Evolutionary conservation across 2,888 invertebrate genomes (phyloP).

Genomic region (Marronus borbonicus): DNA sequence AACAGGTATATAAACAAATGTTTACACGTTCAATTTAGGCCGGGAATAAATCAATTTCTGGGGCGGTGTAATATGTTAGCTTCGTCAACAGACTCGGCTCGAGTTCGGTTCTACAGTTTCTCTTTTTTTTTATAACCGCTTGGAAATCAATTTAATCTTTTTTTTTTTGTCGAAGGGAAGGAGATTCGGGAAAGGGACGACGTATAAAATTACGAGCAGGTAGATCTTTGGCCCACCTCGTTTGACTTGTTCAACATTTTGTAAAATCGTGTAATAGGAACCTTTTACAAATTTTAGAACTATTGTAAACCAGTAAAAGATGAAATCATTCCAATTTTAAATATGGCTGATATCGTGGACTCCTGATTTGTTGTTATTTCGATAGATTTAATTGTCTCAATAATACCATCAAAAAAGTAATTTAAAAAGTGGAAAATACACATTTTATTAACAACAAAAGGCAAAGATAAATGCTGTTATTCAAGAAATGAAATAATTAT

Average conservation of each 20-base stretch:
- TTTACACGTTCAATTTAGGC: constrained; percentile 46
- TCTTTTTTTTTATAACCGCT: neutral
- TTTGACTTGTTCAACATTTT: constrained; percentile 14
- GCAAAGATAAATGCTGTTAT: too few relatives aligned
- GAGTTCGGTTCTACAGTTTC: neutral
- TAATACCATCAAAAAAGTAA: too few relatives aligned
- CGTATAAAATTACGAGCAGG: constrained; percentile 33
- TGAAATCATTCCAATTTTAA: too few relatives aligned
- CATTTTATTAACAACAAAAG: too few relatives aligned
- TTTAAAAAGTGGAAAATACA: too few relatives aligned
- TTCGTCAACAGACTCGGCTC: constrained; percentile 24
- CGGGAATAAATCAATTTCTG: constrained; percentile 44
- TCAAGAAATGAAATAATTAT: too few relatives aligned
- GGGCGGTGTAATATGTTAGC: constrained; percentile 31
- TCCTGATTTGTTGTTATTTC: too few relatives aligned
- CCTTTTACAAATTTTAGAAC: too few relatives aligned
- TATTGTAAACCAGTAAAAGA: too few relatives aligned
- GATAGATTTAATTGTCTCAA: too few relatives aligned
- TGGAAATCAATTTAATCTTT: constrained; percentile 36
- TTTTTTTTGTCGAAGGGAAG: constrained; percentile 3
- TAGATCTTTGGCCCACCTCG: constrained; percentile 8
- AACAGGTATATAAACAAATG: constrained; percentile 52
- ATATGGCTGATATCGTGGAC: too few relatives aligned
- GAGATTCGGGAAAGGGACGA: neutral
- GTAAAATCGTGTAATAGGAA: too few relatives aligned